Conservation (phyloP, 2,888 invertebrate genomes). For the Heliconius ethilla region DNA sequence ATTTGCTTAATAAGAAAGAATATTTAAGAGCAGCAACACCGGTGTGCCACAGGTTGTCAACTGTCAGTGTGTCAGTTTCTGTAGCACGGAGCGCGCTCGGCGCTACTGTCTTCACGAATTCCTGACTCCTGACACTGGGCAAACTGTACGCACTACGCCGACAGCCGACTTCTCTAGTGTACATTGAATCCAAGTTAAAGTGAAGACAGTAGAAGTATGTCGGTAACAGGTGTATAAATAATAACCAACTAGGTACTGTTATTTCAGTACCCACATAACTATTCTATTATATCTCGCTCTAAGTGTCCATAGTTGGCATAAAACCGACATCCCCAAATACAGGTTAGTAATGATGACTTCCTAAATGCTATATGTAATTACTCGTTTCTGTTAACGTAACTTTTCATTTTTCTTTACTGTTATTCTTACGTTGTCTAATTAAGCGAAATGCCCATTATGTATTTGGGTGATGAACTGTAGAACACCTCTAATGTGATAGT, state of each 20-base stretch:
- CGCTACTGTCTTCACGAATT: not conserved
- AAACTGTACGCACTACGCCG: not conserved
- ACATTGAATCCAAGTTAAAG: not conserved
- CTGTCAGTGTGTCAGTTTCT: not conserved
- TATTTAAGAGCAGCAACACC: not conserved
- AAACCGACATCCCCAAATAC: constrained; percentile 3
- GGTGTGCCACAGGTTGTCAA: not conserved
- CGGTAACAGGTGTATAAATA: constrained; percentile 34
- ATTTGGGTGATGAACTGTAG: not conserved
- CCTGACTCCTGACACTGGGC: not conserved
- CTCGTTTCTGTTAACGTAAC: not conserved
- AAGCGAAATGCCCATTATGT: not conserved
- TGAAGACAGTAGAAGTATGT: constrained; percentile 25
- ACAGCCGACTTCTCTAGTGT: not conserved
- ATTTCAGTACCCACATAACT: constrained; percentile 33
- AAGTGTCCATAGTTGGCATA: constrained; percentile 25
- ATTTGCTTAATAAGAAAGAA: not conserved
- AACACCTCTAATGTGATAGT: not conserved
- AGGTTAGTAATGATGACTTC: constrained; percentile 29
- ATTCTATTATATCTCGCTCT: constrained; percentile 25
- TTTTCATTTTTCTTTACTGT: not conserved
- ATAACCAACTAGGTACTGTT: constrained; percentile 35
- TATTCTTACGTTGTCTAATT: not conserved
- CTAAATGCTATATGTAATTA: not conserved
- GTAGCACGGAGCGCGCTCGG: not conserved